Evolutionary conservation across 2,113 vertebrate species (phyloP).

Genomic region (Terrapene triunguis): DNA sequence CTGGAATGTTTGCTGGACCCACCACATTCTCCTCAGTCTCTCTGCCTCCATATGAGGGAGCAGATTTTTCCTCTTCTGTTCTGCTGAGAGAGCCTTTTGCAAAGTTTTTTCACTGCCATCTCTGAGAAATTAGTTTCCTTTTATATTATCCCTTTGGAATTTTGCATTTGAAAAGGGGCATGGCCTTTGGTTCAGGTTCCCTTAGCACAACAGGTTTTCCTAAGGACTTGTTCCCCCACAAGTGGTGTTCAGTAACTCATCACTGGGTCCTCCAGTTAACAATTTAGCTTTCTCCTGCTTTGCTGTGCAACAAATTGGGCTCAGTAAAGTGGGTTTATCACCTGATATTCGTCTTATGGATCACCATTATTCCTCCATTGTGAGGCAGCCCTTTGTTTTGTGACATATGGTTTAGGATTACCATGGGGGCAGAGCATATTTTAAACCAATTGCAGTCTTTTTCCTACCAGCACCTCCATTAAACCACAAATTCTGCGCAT

Average conservation of each 20-base stretch:
- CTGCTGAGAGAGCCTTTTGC: not conserved
- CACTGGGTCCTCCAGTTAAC: not conserved
- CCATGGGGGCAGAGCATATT: not conserved
- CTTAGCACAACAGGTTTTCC: not conserved
- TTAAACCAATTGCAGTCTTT: not conserved
- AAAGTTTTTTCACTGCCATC: not conserved
- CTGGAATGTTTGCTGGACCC: not conserved
- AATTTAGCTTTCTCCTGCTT: not conserved
- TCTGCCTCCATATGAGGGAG: not conserved
- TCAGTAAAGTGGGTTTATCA: not conserved
- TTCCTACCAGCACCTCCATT: not conserved
- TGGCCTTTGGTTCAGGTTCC: not conserved
- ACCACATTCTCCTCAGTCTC: not conserved
- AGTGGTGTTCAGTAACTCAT: slow-evolving; percentile 23
- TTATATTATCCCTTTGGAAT: not conserved
- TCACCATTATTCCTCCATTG: not conserved
- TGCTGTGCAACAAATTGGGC: rapidly evolving
- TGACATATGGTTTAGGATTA: not conserved
- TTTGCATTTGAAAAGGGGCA: slow-evolving; percentile 31
- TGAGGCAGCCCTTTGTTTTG: not conserved
- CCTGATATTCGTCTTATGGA: not conserved
- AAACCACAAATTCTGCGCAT: not conserved
- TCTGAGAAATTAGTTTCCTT: not conserved
- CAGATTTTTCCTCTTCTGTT: not conserved
- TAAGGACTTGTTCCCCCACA: not conserved